Base-by-base conservation (phyloP, 1,140 invertebrate species). In the Heliothis subflexa region DNA sequence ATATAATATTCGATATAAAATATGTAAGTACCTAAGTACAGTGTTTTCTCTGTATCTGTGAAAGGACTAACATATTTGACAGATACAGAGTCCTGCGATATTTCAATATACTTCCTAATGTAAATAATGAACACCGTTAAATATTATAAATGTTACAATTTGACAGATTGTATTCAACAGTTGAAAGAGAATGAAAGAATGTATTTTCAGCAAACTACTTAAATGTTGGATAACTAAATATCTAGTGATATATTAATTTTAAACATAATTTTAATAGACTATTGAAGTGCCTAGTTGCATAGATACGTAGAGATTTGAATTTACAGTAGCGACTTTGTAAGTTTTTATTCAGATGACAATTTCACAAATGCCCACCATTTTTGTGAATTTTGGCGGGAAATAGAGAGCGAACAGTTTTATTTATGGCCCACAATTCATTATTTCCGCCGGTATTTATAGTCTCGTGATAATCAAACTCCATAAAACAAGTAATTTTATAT, bases 221-320 rank as follows among this genome's bases (percentile, higher is more conserved):
- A 72, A 77, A 77, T 62, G 59, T 72, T 64, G 61, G 59, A 16
- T 72, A 80, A 73, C 54, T 21, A 73, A 73, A 59, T 59, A 45
- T 59, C 28, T 62, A 64, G 73, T 75, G 45, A 64, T 75, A 64
- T n/a, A 64, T n/a, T 75, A 75, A 62, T 77, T 77, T 77, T 77
- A 78, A 70, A 73, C 55, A 70, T 59, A 68, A 57, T 78, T 78
- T 49, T 75, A 72, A 83, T 81, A 78, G 75, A 85, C 81, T 83
- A 82, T 81, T 25, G 49, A 86, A 86, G 85, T 86, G 85, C 85
- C 85, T 86, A 86, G 83, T 81, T 80, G 80, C 77, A 82, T 83
- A 83, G 74, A 61, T 75, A 50, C 72, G 47, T 61, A 66, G 62
- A 33, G 13, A 62, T 33, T 75, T 62, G 18, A 33, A 45, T 75